A percentile compares a stretch with the other conserved stretches of the same genome.
Evolutionary conservation across 2,888 invertebrate species (phyloP).

Genomic region (Phyllotreta cruciferae): DNA sequence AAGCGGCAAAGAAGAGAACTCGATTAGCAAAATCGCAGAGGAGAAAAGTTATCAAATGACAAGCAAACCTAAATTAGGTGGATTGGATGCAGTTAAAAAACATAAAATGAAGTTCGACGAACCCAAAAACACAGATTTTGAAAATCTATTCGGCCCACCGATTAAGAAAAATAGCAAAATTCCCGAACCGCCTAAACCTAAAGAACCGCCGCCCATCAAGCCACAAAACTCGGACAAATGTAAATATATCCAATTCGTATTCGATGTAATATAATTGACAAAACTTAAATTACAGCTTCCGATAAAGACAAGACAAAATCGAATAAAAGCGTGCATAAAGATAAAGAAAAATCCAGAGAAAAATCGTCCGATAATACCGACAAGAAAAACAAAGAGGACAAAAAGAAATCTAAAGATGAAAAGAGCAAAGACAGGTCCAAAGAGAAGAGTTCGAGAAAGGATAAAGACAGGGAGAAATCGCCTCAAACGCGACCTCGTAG

Average conservation of each 20-base stretch:
- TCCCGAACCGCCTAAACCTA: slow-evolving; percentile 62
- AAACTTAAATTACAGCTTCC: slow-evolving; percentile 25
- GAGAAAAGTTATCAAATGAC: slow-evolving; percentile 65
- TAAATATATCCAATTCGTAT: slow-evolving; percentile 37
- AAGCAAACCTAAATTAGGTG: slow-evolving; percentile 75
- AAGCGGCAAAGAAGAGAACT: slow-evolving; percentile 57
- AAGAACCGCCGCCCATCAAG: slow-evolving; percentile 33
- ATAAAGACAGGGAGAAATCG: slow-evolving; percentile 61
- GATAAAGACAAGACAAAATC: slow-evolving; percentile 57
- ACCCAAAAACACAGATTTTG: slow-evolving; percentile 66
- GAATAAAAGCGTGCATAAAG: slow-evolving; percentile 66
- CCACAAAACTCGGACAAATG: slow-evolving; percentile 66
- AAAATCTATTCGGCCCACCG: slow-evolving; percentile 83
- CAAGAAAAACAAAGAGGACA: slow-evolving; percentile 60
- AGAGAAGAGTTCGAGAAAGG: slow-evolving; percentile 62
- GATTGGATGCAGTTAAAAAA: slow-evolving; percentile 56
- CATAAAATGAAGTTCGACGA: slow-evolving; percentile 57
- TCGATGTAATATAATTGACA: not conserved
- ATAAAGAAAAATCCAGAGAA: slow-evolving; percentile 59
- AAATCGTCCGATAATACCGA: slow-evolving; percentile 49
- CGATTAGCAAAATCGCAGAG: slow-evolving; percentile 46
- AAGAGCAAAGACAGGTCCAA: slow-evolving; percentile 65
- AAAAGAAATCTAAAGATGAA: slow-evolving; percentile 61
- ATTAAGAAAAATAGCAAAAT: slow-evolving; percentile 78
- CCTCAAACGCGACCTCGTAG: slow-evolving; percentile 52